These are phyloP conservation scores for Molossus molossus DNA, from an alignment of 2,797 vertebrate genomes.

Conservation along the genomic window DNA sequence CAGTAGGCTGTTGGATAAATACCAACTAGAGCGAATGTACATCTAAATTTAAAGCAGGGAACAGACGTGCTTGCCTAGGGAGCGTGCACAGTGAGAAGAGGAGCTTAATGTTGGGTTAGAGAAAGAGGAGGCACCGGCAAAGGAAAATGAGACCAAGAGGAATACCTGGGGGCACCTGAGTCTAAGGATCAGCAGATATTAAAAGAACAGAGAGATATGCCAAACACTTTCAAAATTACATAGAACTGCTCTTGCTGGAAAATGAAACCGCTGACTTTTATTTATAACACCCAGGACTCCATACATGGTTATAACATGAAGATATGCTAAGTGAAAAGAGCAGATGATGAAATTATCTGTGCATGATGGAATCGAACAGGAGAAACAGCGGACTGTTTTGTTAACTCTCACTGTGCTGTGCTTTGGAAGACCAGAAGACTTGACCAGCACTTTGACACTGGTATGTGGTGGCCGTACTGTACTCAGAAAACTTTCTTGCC, in stretches of 20 bases:
- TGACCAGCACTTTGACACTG: not conserved
- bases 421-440: not conserved
- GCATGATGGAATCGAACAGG: not conserved
- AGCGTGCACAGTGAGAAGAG: not conserved
- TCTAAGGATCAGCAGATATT: not conserved
- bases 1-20: not conserved
- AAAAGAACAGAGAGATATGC: not conserved
- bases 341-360: not conserved
- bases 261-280: not conserved
- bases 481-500: constrained; percentile 56
- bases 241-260: not conserved
- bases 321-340: not conserved
- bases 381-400: not conserved
- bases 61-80: not conserved
- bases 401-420: too few relatives aligned
- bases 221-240: not conserved
- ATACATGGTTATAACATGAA: not conserved
- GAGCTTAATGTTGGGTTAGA: not conserved
- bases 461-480: not conserved
- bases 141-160: not conserved
- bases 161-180: not conserved
- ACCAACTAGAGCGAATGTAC: not conserved
- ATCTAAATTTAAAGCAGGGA: not conserved
- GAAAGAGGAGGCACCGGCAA: not conserved
- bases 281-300: not conserved